Conservation (phyloP, 1,140 invertebrate species). For the Diplogasteroides magnus region DNA sequence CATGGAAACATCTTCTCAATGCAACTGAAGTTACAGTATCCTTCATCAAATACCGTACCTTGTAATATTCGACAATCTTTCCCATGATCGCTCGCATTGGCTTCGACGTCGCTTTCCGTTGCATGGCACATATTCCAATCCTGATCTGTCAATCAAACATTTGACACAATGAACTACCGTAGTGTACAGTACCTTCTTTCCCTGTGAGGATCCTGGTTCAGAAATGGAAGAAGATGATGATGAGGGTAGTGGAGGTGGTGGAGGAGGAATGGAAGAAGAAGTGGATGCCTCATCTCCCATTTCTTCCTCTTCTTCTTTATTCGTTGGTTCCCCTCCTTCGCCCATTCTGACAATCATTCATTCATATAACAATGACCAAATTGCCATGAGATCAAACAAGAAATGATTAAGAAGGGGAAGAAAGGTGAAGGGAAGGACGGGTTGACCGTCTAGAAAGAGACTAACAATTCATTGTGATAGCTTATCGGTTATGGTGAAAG, state of each 20-base stretch:
- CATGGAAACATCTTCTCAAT: not conserved
- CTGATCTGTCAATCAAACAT: slow-evolving; percentile 37
- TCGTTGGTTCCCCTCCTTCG: no score
- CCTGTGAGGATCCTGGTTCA: not conserved
- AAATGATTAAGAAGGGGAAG: no score
- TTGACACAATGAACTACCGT: not conserved
- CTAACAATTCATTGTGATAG: no score
- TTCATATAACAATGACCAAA: no score
- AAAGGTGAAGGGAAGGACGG: no score
- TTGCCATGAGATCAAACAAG: no score
- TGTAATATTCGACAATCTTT: slow-evolving; percentile 51
- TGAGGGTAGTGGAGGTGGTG: not conserved
- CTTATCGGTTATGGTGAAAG: no score
- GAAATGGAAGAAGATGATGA: not conserved
- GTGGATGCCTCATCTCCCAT: no score
- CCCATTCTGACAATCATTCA: no score
- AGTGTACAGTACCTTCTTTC: not conserved
- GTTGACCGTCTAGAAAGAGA: no score
- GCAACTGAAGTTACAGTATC: not conserved
- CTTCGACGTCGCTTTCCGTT: slow-evolving; percentile 51
- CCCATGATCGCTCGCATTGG: slow-evolving; percentile 52
- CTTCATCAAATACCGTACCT: slow-evolving; percentile 17
- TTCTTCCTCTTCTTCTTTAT: no score
- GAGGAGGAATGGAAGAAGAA: no score
- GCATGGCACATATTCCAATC: slow-evolving; percentile 52